These are phyloP conservation scores for Myanophis thanlyinensis DNA, from an alignment of 2,113 vertebrate genomes.

Conservation along the genomic window DNA sequence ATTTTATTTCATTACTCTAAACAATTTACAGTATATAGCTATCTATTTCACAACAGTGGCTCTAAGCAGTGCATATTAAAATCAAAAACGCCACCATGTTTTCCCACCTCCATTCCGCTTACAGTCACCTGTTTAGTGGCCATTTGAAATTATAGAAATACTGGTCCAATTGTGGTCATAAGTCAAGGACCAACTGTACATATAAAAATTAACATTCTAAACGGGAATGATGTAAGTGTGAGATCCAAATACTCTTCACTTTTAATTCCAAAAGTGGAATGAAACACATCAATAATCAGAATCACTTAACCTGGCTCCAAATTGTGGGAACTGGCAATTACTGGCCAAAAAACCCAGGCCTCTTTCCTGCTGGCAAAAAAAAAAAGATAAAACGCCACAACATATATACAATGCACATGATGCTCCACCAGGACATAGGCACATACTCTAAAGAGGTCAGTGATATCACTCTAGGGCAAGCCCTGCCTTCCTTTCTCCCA, in stretches of 20 bases:
- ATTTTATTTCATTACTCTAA: neutral
- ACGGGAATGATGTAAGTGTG: neutral
- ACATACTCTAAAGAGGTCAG: too few relatives aligned
- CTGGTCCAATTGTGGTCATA: neutral
- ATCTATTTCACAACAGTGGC: neutral
- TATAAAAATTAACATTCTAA: neutral
- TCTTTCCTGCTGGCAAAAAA: neutral
- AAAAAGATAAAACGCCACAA: neutral
- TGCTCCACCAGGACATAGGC: neutral
- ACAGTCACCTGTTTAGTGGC: neutral
- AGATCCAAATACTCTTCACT: neutral
- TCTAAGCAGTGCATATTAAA: neutral
- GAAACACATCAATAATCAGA: neutral
- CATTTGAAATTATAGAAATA: neutral
- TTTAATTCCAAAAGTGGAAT: neutral
- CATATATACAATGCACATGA: neutral
- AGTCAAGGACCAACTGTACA: neutral
- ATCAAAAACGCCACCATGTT: neutral
- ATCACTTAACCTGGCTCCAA: neutral
- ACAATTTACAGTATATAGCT: neutral
- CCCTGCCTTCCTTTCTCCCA: neutral
- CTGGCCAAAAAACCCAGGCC: neutral
- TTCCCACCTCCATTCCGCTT: neutral
- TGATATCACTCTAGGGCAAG: too few relatives aligned
- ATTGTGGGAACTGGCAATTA: neutral